Percentiles rank a stretch among this genome's conserved stretches.
Conservation (phyloP, 1,140 invertebrate species). For the Drosophila santomea region DNA sequence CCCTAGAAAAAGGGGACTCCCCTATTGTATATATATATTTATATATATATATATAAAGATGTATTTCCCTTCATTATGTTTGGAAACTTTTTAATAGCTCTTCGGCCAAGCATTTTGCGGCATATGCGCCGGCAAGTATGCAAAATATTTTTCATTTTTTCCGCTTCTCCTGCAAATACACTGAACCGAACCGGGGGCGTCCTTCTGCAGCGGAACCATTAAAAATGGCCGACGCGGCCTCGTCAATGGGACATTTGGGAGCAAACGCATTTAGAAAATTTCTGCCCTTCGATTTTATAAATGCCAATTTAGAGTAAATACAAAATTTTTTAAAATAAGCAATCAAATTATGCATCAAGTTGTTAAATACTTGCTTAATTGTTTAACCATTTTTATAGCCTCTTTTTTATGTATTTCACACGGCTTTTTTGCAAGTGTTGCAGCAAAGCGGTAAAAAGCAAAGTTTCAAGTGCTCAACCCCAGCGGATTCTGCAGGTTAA, state of each 20-base stretch:
- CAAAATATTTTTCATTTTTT: conserved; percentile 60
- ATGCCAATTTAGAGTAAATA: too few relatives aligned
- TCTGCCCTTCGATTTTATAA: too few relatives aligned
- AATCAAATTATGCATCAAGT: too few relatives aligned
- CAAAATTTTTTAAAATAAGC: too few relatives aligned
- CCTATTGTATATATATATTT: not conserved
- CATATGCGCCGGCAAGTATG: conserved; percentile 51
- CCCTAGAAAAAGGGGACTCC: not conserved
- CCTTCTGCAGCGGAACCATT: conserved; percentile 56
- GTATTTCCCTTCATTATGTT: conserved; percentile 30
- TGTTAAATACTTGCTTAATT: too few relatives aligned
- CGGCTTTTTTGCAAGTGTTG: not conserved
- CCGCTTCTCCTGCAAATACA: conserved; percentile 15
- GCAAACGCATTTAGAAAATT: not conserved
- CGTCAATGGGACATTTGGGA: conserved; percentile 74
- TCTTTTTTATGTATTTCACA: not conserved
- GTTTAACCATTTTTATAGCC: too few relatives aligned
- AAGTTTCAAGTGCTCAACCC: conserved; percentile 44
- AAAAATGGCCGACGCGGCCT: conserved; percentile 65
- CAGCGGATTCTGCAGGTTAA: conserved; percentile 18
- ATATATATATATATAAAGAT: too few relatives aligned
- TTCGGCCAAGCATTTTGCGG: conserved; percentile 57
- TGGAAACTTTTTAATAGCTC: conserved; percentile 67
- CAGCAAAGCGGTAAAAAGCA: conserved; percentile 41
- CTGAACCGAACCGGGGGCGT: too few relatives aligned